Conservation (phyloP, 2,888 invertebrate species). For the Therioaphis trifolii region DNA sequence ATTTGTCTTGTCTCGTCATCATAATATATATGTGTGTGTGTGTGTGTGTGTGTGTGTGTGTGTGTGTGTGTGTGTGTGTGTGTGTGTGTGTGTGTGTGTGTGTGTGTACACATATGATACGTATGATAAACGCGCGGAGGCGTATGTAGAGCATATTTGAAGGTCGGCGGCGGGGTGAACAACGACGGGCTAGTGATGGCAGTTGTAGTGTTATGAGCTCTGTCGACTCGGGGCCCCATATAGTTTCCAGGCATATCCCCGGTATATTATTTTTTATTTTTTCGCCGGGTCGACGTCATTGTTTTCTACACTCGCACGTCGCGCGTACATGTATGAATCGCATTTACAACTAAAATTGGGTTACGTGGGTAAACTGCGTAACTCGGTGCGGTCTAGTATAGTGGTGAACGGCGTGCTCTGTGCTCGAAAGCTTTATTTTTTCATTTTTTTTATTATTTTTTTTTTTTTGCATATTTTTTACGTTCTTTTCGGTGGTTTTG, state of each 20-base stretch:
- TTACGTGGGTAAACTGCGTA: conserved; percentile 45
- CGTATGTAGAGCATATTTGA: neutral
- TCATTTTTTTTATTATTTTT: neutral
- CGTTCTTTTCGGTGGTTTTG: neutral
- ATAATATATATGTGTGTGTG: neutral
- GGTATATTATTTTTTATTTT: conserved; percentile 26
- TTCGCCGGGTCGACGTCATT: conserved; percentile 21
- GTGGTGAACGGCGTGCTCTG: neutral
- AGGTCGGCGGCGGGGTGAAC: neutral
- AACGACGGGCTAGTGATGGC: neutral
- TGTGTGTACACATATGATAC: neutral
- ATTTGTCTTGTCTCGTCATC: neutral
- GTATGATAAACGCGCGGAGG: too few species aligned
- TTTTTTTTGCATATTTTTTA: neutral
- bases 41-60: neutral
- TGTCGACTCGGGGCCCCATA: neutral
- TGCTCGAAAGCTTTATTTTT: neutral
- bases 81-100: neutral
- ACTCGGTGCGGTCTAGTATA: neutral
- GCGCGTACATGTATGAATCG: neutral
- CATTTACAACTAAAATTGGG: conserved; percentile 28
- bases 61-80: neutral
- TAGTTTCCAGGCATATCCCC: conserved; percentile 28
- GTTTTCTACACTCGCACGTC: neutral
- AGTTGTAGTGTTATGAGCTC: conserved; percentile 8